These are phyloP conservation scores for Temnothorax longispinosus DNA, from an alignment of 1,140 invertebrate species.

Conservation along the genomic window DNA sequence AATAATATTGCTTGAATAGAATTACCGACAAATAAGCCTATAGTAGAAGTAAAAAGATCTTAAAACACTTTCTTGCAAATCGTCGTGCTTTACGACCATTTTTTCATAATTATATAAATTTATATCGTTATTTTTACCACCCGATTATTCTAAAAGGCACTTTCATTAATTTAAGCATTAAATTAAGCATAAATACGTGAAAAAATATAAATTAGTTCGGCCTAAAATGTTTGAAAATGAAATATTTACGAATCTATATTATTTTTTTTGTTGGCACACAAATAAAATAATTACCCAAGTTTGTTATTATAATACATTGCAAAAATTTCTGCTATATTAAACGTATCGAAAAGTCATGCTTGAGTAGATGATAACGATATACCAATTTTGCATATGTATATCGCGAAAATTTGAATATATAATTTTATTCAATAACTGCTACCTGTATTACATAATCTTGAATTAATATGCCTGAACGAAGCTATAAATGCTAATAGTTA, in stretches of 20 bases:
- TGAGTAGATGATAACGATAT: not conserved
- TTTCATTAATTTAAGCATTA: not conserved
- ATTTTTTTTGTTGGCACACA: not conserved
- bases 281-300: not conserved
- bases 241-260: not conserved
- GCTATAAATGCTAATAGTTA: conserved; percentile 28
- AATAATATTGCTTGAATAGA: not conserved
- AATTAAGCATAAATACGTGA: not conserved
- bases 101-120: not conserved
- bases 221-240: not conserved
- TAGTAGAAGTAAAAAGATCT: not conserved
- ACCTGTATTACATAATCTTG: conserved; percentile 35
- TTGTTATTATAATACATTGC: not conserved
- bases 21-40: not conserved
- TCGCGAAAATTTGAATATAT: conserved; percentile 35
- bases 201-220: not conserved
- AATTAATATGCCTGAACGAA: not conserved
- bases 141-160: not conserved
- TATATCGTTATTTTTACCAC: not conserved
- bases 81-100: not conserved
- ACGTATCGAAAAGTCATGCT: not conserved
- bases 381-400: not conserved
- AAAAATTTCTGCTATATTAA: not conserved
- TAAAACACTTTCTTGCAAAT: not conserved
- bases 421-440: conserved; percentile 8